These are phyloP conservation scores for Isoperla grammatica DNA, from an alignment of 2,888 invertebrate species.

Conservation along the genomic window DNA sequence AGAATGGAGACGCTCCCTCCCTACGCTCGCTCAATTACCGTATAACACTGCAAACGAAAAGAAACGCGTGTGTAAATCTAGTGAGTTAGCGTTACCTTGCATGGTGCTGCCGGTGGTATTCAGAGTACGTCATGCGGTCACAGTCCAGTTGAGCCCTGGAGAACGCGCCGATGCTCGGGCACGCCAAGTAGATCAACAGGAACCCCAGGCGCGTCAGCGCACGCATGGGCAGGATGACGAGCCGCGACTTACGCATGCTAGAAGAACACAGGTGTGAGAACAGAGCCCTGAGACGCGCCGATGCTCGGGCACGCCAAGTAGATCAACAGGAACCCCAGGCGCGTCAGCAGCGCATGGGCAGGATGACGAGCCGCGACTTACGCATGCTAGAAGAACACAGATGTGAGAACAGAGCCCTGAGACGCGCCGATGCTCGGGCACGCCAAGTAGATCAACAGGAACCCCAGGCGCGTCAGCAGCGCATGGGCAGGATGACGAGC, in stretches of 20 bases:
- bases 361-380: constrained; percentile 34
- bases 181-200: constrained; percentile 35
- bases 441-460: constrained; percentile 35
- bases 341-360: constrained; percentile 34
- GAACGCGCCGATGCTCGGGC: constrained; percentile 34
- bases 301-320: constrained; percentile 36
- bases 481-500: constrained; percentile 34
- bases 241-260: constrained; percentile 34
- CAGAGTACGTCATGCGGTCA: constrained; percentile 13
- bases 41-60: too few relatives aligned
- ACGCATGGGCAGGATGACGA: constrained; percentile 34
- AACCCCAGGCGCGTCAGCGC: constrained; percentile 34
- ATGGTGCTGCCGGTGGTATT: constrained; percentile 14
- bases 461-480: constrained; percentile 33
- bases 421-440: constrained; percentile 35
- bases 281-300: constrained; percentile 32
- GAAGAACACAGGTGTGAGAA: constrained; percentile 5
- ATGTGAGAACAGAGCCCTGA: constrained; percentile 28
- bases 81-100: too few relatives aligned
- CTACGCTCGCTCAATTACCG: too few relatives aligned
- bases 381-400: constrained; percentile 29
- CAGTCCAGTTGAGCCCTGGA: constrained; percentile 30
- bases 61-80: too few relatives aligned
- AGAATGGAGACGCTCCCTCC: too few relatives aligned
- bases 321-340: constrained; percentile 34